Conservation (phyloP, 2,888 invertebrate species). For the Schizotus pectinicornis region DNA sequence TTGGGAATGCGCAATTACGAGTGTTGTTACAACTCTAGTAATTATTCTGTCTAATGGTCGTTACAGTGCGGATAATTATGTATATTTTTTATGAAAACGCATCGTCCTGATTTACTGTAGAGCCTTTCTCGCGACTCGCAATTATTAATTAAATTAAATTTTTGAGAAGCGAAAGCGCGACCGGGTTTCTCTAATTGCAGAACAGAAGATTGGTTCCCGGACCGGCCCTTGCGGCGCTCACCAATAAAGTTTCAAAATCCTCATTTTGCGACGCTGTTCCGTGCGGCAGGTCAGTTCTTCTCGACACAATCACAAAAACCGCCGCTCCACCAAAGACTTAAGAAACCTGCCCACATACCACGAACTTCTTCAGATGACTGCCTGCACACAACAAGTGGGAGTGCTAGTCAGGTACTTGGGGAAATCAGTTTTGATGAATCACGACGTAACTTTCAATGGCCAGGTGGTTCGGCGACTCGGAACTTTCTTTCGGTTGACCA, state of each 20-base stretch:
- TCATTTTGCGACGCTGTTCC: conserved; percentile 41
- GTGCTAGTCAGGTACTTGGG: conserved; percentile 36
- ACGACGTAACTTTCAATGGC: background rate
- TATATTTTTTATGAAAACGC: background rate
- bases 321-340: conserved; percentile 7
- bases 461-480: conserved; percentile 32
- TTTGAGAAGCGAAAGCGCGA: conserved; percentile 1
- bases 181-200: background rate
- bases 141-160: conserved; percentile 2
- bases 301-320: conserved; percentile 3
- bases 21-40: too few relatives aligned
- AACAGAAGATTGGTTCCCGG: too few relatives aligned
- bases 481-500: conserved; percentile 48
- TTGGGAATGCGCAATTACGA: too few relatives aligned
- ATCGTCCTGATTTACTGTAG: too few relatives aligned
- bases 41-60: too few relatives aligned
- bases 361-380: conserved; percentile 25
- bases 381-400: conserved; percentile 34
- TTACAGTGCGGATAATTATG: too few relatives aligned
- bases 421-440: conserved; percentile 34
- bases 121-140: background rate
- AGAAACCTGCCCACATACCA: conserved; percentile 12
- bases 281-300: background rate
- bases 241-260: conserved; percentile 55
- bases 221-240: conserved; percentile 32